These are phyloP conservation scores for Apocheima hispidaria DNA, from an alignment of 2,888 invertebrate species.

Conservation along the genomic window DNA sequence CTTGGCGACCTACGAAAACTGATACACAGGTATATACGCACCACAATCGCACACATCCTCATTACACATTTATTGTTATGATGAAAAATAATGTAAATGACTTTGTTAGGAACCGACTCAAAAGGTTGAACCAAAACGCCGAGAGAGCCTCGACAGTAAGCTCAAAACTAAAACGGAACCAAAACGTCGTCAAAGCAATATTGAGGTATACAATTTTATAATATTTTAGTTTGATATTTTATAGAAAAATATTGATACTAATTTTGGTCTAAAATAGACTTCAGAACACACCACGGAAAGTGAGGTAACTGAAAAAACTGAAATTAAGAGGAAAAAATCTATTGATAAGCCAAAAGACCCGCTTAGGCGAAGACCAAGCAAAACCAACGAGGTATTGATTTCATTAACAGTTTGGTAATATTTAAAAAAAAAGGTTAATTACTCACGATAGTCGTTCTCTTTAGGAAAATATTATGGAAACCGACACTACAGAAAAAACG, in stretches of 20 bases:
- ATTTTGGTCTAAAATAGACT: constrained; percentile 50
- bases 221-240: background rate
- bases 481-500: constrained; percentile 46
- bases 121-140: constrained; percentile 64
- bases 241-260: constrained; percentile 5
- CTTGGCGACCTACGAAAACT: constrained; percentile 79
- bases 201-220: constrained; percentile 57
- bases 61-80: constrained; percentile 29
- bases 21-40: constrained; percentile 63
- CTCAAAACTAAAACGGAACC: constrained; percentile 37
- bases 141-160: constrained; percentile 58
- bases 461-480: constrained; percentile 50
- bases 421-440: background rate
- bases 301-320: constrained; percentile 50
- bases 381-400: constrained; percentile 55
- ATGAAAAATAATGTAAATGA: background rate
- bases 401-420: background rate
- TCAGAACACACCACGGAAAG: constrained; percentile 49
- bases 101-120: constrained; percentile 62
- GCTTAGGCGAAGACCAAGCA: constrained; percentile 56
- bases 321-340: constrained; percentile 54
- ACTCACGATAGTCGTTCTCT: constrained; percentile 19
- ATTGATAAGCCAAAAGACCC: constrained; percentile 54
- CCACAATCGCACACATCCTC: constrained; percentile 48
- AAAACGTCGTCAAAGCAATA: constrained; percentile 59